phyloP scores from a whole-genome alignment of 1,140 invertebrate genomes.

The Acromyrmex echinatior region DNA sequence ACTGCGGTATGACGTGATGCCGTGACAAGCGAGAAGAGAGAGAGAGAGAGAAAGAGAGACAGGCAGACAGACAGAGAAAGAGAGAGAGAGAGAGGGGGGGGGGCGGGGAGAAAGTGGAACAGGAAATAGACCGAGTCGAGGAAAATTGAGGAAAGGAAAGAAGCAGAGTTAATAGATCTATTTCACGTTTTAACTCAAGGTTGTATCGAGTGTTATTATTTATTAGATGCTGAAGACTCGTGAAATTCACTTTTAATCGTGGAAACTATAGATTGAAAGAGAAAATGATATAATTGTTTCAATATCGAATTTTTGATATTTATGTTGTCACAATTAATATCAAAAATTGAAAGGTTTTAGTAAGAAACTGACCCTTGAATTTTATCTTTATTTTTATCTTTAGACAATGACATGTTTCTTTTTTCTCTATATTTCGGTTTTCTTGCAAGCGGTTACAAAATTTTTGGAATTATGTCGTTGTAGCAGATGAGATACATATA shows the following conservation, averaged over 20 bases:
- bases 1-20: conserved; percentile 57
- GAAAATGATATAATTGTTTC: neutral
- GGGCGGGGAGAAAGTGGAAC: conserved; percentile 10
- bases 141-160: conserved; percentile 5
- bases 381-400: neutral
- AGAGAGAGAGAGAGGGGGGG: neutral
- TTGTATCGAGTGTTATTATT: neutral
- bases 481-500: neutral
- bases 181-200: neutral
- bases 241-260: neutral
- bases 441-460: too few relatives aligned
- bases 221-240: neutral
- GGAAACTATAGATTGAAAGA: neutral
- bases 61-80: neutral
- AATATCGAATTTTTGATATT: neutral
- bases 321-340: neutral
- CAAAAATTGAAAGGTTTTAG: neutral
- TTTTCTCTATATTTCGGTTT: too few relatives aligned
- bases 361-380: neutral
- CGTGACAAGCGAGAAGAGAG: conserved; percentile 44
- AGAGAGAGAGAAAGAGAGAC: neutral
- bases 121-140: conserved; percentile 10
- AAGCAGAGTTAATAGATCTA: conserved; percentile 6
- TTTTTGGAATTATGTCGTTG: too few relatives aligned
- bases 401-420: neutral